Evolutionary conservation across 2,797 vertebrate genomes (phyloP).

Genomic region (Phylloscopus collybita): DNA sequence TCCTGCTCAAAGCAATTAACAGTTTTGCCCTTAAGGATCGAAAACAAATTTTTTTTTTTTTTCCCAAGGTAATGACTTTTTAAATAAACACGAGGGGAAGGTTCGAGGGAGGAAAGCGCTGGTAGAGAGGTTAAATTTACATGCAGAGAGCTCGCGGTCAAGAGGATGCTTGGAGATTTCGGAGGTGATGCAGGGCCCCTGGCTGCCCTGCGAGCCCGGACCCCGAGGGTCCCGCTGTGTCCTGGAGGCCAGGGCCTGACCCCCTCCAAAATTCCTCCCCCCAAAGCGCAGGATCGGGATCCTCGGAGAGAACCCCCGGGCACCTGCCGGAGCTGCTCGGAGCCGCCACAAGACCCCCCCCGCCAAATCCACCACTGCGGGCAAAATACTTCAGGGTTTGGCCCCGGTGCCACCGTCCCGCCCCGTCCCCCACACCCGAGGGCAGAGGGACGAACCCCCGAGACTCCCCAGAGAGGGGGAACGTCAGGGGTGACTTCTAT

Average conservation of each 20-base stretch:
- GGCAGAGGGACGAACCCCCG: background rate
- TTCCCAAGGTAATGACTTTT: background rate
- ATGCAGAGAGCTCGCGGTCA: background rate
- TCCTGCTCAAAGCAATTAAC: background rate
- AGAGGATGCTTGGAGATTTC: background rate
- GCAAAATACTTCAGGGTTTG: background rate
- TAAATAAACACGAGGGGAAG: background rate
- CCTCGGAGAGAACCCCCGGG: background rate
- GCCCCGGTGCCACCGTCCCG: background rate
- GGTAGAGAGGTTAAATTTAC: background rate
- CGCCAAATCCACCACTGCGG: background rate
- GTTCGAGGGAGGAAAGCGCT: background rate
- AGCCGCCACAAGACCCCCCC: background rate
- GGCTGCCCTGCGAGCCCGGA: background rate
- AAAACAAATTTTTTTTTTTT: background rate
- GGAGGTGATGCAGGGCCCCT: background rate
- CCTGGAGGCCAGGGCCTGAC: background rate
- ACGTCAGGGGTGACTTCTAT: fast-evolving
- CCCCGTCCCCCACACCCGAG: background rate
- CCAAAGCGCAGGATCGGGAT: background rate
- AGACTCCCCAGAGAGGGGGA: background rate
- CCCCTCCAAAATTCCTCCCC: background rate
- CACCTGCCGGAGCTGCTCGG: constrained; percentile 23
- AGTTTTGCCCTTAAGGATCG: constrained; percentile 37
- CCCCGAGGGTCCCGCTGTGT: background rate